These are phyloP conservation scores for Sesia bembeciformis DNA, from an alignment of 2,888 invertebrate genomes.

Conservation along the genomic window DNA sequence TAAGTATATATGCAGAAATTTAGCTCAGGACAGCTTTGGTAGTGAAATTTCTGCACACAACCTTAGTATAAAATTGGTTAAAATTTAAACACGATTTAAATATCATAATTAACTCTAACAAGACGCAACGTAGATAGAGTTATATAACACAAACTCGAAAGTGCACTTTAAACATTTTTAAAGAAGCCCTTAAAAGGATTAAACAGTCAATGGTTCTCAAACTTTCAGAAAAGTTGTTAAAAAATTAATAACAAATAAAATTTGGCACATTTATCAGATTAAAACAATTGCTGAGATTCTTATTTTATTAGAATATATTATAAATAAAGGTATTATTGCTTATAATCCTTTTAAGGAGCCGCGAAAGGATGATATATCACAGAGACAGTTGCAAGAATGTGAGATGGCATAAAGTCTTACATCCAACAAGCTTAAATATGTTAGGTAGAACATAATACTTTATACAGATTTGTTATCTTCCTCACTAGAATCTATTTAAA, in stretches of 20 bases:
- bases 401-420: conserved; percentile 3
- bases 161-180: conserved; percentile 39
- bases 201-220: not conserved
- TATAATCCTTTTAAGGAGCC: conserved; percentile 19
- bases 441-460: no score
- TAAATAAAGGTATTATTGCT: not conserved
- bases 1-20: conserved; percentile 34
- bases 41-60: conserved; percentile 26
- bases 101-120: conserved; percentile 37
- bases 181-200: not conserved
- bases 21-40: conserved; percentile 14
- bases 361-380: conserved; percentile 44
- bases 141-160: conserved; percentile 32
- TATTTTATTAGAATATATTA: not conserved
- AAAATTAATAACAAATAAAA: not conserved
- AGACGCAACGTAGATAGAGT: conserved; percentile 34
- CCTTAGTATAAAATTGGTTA: conserved; percentile 35
- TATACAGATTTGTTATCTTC: no score
- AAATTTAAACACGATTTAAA: conserved; percentile 30
- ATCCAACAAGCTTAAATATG: no score
- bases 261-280: conserved; percentile 13
- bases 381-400: conserved; percentile 32
- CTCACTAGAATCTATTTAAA: no score
- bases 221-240: not conserved
- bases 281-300: not conserved